A percentile compares a stretch with the other conserved stretches of the same genome.
These are phyloP conservation scores for Brevimyrus niger DNA, from an alignment of 2,113 vertebrate species.

Conservation along the genomic window DNA sequence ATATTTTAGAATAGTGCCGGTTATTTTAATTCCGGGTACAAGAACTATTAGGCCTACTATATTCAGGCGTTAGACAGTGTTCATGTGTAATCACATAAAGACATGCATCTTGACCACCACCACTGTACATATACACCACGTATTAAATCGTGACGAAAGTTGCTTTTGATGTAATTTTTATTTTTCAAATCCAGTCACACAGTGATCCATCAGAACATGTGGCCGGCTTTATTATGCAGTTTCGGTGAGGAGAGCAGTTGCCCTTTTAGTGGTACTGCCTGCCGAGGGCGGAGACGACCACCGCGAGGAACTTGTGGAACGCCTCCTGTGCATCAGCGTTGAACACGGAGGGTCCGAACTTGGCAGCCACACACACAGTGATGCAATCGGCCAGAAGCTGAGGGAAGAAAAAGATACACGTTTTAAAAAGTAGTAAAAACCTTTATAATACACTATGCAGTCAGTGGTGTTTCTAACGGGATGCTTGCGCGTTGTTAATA, in stretches of 20 bases:
- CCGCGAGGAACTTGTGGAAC: constrained; percentile 66
- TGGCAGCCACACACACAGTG: constrained; percentile 45
- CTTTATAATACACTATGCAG: background rate
- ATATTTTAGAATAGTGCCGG: background rate
- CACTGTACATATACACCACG: background rate
- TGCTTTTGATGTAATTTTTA: background rate
- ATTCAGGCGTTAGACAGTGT: background rate
- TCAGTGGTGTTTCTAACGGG: background rate
- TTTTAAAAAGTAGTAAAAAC: background rate
- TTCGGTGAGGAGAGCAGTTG: background rate
- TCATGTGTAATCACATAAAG: background rate
- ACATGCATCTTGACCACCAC: background rate
- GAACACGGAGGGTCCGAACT: constrained; percentile 48
- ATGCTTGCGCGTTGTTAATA: background rate
- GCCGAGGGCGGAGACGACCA: constrained; percentile 34
- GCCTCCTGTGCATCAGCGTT: constrained; percentile 44
- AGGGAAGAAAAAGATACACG: background rate
- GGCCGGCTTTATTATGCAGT: background rate
- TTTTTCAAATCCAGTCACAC: background rate
- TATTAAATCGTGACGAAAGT: background rate
- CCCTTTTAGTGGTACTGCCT: constrained; percentile 32
- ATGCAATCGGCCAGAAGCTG: constrained; percentile 64
- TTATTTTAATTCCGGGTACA: background rate
- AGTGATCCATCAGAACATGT: background rate
- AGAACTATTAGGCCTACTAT: background rate